Percentiles rank a stretch among this genome's conserved stretches.
These are phyloP conservation scores for Drosophila monieri DNA, from an alignment of 2,888 invertebrate genomes.

Conservation along the genomic window DNA sequence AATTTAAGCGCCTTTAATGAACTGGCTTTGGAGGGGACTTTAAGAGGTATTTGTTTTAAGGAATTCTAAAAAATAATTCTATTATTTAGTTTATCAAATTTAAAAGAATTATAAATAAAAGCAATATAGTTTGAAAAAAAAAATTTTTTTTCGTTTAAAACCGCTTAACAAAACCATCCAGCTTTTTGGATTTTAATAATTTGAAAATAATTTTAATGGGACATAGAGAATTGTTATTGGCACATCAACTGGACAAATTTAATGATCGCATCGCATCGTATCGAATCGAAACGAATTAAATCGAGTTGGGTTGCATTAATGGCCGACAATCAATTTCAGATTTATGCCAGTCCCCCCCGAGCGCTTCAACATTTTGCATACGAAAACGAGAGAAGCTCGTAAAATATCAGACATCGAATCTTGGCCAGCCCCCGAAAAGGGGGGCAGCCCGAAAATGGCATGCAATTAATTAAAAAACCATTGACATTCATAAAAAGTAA, in stretches of 20 bases:
- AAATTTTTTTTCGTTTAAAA: neutral
- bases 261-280: constrained; percentile 45
- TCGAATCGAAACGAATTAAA: constrained; percentile 11
- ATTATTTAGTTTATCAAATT: neutral
- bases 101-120: neutral
- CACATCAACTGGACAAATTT: constrained; percentile 51
- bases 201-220: constrained; percentile 53
- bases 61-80: no score
- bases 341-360: constrained; percentile 45
- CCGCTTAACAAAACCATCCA: constrained; percentile 2
- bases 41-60: neutral
- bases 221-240: constrained; percentile 46
- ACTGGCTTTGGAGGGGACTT: constrained; percentile 36
- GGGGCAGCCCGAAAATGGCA: constrained; percentile 53
- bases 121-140: neutral
- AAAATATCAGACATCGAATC: constrained; percentile 18
- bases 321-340: constrained; percentile 62
- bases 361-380: constrained; percentile 32
- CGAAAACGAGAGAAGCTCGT: constrained; percentile 26
- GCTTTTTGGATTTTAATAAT: constrained; percentile 23
- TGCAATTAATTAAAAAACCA: constrained; percentile 76
- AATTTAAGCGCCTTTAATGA: constrained; percentile 77
- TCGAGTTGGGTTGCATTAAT: constrained; percentile 53
- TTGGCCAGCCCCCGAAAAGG: constrained; percentile 11
- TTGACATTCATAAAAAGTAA: constrained; percentile 77